Evolutionary conservation across 2,797 vertebrate species (phyloP).

Genomic region (Paguma larvata): DNA sequence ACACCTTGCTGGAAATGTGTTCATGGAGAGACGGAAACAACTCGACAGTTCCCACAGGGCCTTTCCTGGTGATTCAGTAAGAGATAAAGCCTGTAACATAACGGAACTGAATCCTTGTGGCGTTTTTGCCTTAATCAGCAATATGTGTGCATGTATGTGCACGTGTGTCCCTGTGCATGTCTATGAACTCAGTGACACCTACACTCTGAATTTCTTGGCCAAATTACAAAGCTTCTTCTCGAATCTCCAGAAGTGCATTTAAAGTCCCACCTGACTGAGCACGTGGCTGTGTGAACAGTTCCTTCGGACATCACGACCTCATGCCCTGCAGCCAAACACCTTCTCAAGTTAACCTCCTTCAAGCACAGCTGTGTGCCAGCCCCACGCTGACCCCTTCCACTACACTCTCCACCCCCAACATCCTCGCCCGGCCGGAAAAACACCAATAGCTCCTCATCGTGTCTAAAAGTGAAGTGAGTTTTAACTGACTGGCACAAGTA

Average conservation of each 20-base stretch:
- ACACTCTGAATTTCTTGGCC: background rate
- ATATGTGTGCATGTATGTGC: background rate
- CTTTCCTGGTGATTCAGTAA: background rate
- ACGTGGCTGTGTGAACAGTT: background rate
- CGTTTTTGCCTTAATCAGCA: background rate
- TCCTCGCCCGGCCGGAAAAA: background rate
- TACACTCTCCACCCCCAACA: background rate
- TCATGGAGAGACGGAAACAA: background rate
- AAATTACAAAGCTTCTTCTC: background rate
- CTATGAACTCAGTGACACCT: background rate
- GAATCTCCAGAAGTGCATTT: background rate
- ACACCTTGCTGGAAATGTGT: background rate
- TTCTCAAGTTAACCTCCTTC: background rate
- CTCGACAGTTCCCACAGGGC: background rate
- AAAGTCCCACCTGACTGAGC: background rate
- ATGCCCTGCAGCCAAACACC: background rate
- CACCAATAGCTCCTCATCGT: background rate
- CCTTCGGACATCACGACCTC: background rate
- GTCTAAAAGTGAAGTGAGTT: background rate
- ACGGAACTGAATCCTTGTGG: background rate
- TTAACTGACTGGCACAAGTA: background rate
- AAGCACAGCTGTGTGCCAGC: background rate
- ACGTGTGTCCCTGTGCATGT: fast-evolving
- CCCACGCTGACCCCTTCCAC: background rate
- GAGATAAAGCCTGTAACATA: background rate